Conservation (phyloP, 2,888 invertebrate species). For the Spatulosminthurus flaviceps region DNA sequence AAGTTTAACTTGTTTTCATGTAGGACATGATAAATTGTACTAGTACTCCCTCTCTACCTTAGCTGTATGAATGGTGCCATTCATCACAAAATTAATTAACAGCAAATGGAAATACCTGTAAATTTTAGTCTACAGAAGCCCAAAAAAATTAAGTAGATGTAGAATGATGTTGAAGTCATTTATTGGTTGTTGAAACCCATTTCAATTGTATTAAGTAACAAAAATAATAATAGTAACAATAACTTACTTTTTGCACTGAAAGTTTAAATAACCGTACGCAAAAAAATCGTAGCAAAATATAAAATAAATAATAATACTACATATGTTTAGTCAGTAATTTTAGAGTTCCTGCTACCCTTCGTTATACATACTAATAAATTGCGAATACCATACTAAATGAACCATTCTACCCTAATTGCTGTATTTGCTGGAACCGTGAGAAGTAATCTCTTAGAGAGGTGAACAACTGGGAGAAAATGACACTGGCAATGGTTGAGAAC, state of each 20-base stretch:
- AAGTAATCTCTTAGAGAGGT: constrained; percentile 19
- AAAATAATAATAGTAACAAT: neutral
- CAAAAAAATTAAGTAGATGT: no score
- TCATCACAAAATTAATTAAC: no score
- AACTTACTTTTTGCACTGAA: neutral
- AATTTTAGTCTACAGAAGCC: no score
- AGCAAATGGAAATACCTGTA: no score
- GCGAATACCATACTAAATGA: neutral
- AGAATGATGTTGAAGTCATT: neutral
- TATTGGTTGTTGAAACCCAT: neutral
- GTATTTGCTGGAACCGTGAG: constrained; percentile 19
- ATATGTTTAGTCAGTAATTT: neutral
- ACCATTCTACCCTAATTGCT: neutral
- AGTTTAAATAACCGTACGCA: neutral
- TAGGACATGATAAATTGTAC: no score
- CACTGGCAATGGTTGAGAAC: constrained; percentile 36
- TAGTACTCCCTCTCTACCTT: no score
- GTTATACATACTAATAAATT: neutral
- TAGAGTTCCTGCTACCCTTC: neutral
- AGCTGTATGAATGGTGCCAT: no score
- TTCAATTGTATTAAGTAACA: neutral
- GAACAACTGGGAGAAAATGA: constrained; percentile 32
- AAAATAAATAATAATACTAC: neutral
- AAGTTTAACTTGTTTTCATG: no score
- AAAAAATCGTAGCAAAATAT: neutral